Evolutionary conservation across 2,888 invertebrate species (phyloP), one percentile per base, ranked within the genome.

Genomic region (Rhopalosiphum nymphaeae): DNA sequence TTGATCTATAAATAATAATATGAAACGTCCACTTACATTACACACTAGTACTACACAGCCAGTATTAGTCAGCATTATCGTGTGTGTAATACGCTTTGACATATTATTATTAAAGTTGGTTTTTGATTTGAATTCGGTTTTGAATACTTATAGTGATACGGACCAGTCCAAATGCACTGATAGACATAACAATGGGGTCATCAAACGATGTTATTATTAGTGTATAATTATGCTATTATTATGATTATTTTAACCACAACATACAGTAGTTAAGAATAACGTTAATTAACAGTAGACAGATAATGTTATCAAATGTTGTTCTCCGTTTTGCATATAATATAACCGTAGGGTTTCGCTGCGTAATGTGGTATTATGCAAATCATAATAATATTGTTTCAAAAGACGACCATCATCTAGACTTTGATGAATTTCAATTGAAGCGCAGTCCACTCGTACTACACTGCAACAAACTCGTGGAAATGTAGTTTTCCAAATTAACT

Each of bases 401-500:
- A 57, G 29, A 44, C 89, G 26, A 57, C 56, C 36, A 78, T 36
- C 78, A 36, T 26, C 86, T 86, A 56, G 56, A 5, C 89, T 57
- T 57, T 89, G 57, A 89, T 57, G 42, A 42, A 89, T 89, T 89
- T 57, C 42, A 89, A 89, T 57, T 44, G 89, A 42, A 13, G 29
- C 42, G 44, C 36, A 2, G 42, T 10, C 13, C 16, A 46, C 42
- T 56, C 87, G 21, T 10, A 36, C 25, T 4, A 56, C 9, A 21
- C 36, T 5, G 36, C 26, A 25, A 10, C 88, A 56, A 88, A 42
- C n/a, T 67, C n/a, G 16, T 16, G 16, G 2, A 5, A 21, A 78
- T 1, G n/a, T 21, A 13, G 78, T 78, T 36, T 78, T 21, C 36
- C 78, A 78, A 78, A 78, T 78, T 78, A 36, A 78, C 21, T 78